Percentiles rank a stretch among this genome's conserved stretches.
Evolutionary conservation across 2,113 vertebrate genomes (phyloP).

Genomic region (Python bivittatus): DNA sequence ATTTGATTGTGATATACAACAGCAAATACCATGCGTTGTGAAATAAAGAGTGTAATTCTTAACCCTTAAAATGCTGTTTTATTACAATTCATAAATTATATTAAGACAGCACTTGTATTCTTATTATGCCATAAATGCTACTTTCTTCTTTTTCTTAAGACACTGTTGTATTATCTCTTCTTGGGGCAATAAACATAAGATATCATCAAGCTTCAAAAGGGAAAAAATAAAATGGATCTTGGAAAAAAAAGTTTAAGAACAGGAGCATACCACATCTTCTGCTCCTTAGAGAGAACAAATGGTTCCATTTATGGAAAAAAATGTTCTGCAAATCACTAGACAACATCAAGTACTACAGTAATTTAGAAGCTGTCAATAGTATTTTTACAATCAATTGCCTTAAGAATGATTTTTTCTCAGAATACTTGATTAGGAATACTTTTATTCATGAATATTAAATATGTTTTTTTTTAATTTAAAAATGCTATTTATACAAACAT

Average conservation of each 20-base stretch:
- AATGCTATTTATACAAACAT: neutral
- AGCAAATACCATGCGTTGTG: neutral
- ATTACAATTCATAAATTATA: neutral
- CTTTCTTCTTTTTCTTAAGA: slow-evolving; percentile 2
- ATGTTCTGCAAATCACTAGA: slow-evolving; percentile 16
- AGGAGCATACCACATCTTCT: slow-evolving; percentile 36
- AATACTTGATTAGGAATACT: too few relatives aligned
- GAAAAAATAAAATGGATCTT: slow-evolving; percentile 30
- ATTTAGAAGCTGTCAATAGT: slow-evolving; percentile 36
- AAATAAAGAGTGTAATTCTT: neutral
- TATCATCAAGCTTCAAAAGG: slow-evolving; percentile 28
- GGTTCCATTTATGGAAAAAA: slow-evolving; percentile 51
- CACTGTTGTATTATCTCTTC: slow-evolving; percentile 12
- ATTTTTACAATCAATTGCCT: slow-evolving; percentile 48
- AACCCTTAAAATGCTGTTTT: neutral
- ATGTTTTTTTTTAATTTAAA: neutral
- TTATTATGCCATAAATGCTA: slow-evolving; percentile 11
- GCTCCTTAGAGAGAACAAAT: slow-evolving; percentile 30
- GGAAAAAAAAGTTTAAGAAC: slow-evolving; percentile 40
- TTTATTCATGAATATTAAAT: slow-evolving; percentile 45
- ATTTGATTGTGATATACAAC: neutral
- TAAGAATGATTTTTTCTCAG: slow-evolving; percentile 59
- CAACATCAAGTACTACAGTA: slow-evolving; percentile 5
- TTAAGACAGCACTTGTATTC: neutral
- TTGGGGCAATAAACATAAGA: slow-evolving; percentile 24